These are phyloP conservation scores for Callocephalon fimbriatum DNA, from an alignment of 2,113 vertebrate species.

Conservation along the genomic window DNA sequence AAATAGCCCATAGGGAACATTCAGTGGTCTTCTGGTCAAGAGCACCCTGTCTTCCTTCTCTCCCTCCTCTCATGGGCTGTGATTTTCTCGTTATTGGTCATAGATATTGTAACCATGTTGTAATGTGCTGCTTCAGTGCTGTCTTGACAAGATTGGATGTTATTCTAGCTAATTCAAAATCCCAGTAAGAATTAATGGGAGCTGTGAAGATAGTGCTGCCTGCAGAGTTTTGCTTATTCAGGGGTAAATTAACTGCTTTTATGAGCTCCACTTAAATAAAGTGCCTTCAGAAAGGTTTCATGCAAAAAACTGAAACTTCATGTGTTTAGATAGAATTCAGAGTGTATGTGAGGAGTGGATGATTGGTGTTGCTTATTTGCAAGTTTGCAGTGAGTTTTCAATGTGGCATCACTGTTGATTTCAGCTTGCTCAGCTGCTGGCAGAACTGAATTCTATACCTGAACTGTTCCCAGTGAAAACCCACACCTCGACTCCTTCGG, in stretches of 20 bases:
- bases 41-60: not conserved
- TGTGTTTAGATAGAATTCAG: not conserved
- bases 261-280: not conserved
- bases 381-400: constrained; percentile 6
- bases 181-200: not conserved
- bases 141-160: not conserved
- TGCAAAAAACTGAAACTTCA: not conserved
- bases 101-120: not conserved
- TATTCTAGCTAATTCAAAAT: not conserved
- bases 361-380: not conserved
- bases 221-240: not conserved
- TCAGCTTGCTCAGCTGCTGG: constrained; percentile 91
- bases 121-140: not conserved
- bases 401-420: not conserved
- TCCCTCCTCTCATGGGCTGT: not conserved
- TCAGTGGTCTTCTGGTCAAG: not conserved
- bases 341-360: not conserved
- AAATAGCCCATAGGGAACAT: not conserved
- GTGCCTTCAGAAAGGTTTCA: not conserved
- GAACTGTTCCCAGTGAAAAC: constrained; percentile 82
- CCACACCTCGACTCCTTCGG: constrained; percentile 65
- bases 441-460: constrained; percentile 88
- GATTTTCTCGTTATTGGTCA: fast-evolving
- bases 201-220: not conserved
- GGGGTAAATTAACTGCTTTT: not conserved